A percentile compares a stretch with the other conserved stretches of the same genome.
Conservation (phyloP, 2,113 vertebrate genomes). For the Spermophilus dauricus region DNA sequence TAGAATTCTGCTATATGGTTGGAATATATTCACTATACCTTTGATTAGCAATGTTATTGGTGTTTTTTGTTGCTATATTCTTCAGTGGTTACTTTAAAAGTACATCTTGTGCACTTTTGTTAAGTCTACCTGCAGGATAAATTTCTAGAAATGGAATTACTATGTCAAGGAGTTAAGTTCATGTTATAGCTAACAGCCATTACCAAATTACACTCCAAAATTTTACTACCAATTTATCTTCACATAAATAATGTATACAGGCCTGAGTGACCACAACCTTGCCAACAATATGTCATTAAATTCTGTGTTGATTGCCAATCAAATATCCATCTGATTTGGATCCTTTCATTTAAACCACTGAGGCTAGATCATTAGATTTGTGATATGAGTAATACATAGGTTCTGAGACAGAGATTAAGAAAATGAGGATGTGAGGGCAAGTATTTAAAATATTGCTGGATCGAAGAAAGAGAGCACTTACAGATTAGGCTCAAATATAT, state of each 20-base stretch:
- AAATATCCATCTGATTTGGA: background rate
- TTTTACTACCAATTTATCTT: background rate
- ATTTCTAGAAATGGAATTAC: constrained; percentile 37
- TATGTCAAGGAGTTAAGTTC: background rate
- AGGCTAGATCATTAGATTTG: constrained; percentile 38
- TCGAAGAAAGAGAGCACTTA: constrained; percentile 9
- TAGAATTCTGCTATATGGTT: background rate
- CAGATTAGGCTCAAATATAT: background rate
- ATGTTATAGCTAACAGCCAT: constrained; percentile 31
- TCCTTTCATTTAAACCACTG: constrained; percentile 3
- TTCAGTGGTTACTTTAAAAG: background rate
- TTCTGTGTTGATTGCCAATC: constrained; percentile 25
- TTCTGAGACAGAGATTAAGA: constrained; percentile 58
- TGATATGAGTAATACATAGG: background rate
- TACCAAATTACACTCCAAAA: constrained; percentile 28
- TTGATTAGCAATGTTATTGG: constrained; percentile 5
- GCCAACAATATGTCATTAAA: background rate
- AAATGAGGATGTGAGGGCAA: constrained; percentile 5
- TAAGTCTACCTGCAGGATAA: background rate
- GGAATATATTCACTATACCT: background rate
- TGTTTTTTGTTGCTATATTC: constrained; percentile 36
- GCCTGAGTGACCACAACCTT: background rate
- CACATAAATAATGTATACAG: background rate
- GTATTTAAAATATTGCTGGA: constrained; percentile 39
- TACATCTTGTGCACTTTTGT: background rate